Base-by-base conservation (phyloP, 2,888 invertebrate genomes). In the Odontocolon sp. region DNA sequence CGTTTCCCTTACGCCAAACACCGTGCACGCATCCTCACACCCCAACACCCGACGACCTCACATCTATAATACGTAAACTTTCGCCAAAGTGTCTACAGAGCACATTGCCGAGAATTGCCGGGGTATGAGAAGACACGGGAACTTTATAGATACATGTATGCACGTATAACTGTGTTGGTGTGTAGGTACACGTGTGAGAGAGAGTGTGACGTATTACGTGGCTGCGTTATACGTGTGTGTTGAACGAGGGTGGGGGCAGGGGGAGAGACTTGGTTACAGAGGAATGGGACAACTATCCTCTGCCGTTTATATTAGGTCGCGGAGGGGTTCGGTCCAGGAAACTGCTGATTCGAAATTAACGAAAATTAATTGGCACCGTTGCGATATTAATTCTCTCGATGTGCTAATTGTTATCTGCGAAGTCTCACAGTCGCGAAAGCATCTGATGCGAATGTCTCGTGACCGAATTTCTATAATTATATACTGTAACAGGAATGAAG, bases 331-430 rank as follows among this genome's bases (percentile, higher is more conserved):
- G 77, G 83, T 83, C 84, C 84, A 85, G 83, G 86, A 87, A 88
- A 88, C 86, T 89, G 89, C 89, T 88, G 88, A 89, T 89, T 88
- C 87, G 86, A 88, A 88, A 88, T 88, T 88, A 87, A 87, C 87
- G 88, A 84, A 87, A 89, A 89, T 89, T 89, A 89, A 89, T 89
- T 88, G 88, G 87, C 85, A 85, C 84, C 83, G 84, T 84, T 84
- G 84, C 83, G 82, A 85, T 86, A 87, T 88, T 89, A 88, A 89
- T 89, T 87, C 83, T 81, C 81, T 82, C 83, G 83, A 85, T 84
- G 85, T 86, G 86, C 86, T 85, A 87, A 88, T 88, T 87, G 86
- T 87, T 85, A 87, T 85, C 84, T 64, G 76, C 64, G 36, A 47
- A 71, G 63, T 54, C 21, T 50, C 57, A 31, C 33, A 33, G 33